These are phyloP conservation scores for Drosophila pachea DNA, from an alignment of 1,140 invertebrate species.

Conservation along the genomic window DNA sequence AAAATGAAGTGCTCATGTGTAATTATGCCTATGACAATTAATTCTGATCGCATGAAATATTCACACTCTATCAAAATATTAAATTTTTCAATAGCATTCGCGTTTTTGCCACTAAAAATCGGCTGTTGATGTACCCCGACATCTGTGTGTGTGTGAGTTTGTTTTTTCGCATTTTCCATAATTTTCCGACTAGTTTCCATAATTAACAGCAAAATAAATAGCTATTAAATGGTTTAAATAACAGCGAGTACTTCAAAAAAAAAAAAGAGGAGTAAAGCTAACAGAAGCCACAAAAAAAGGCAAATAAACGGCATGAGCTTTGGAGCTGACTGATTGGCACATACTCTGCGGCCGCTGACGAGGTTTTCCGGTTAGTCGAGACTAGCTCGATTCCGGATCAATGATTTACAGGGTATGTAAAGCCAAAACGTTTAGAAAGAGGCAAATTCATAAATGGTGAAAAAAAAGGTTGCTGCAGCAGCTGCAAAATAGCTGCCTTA, in stretches of 20 bases:
- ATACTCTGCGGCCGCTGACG: neutral
- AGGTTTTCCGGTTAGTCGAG: neutral
- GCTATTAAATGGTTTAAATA: slow-evolving; percentile 70
- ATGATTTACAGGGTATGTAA: slow-evolving; percentile 3
- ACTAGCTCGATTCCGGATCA: neutral
- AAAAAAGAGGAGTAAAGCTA: slow-evolving; percentile 34
- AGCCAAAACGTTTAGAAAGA: slow-evolving; percentile 34
- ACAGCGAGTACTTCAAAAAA: slow-evolving; percentile 48
- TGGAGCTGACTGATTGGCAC: neutral
- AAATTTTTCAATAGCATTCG: slow-evolving; percentile 39
- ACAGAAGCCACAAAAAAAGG: slow-evolving; percentile 26
- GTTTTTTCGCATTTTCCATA: neutral
- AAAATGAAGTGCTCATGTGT: slow-evolving; percentile 16
- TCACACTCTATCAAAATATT: slow-evolving; percentile 23
- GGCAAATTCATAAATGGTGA: slow-evolving; percentile 22
- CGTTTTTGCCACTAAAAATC: slow-evolving; percentile 4
- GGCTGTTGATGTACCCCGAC: slow-evolving; percentile 21
- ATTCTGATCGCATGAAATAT: slow-evolving; percentile 65
- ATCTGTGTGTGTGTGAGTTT: slow-evolving; percentile 20
- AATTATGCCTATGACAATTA: slow-evolving; percentile 53
- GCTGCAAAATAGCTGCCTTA: slow-evolving; percentile 17
- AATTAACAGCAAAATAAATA: slow-evolving; percentile 68
- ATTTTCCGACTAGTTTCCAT: slow-evolving; percentile 17
- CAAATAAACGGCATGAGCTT: slow-evolving; percentile 12
- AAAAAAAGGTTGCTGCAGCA: slow-evolving; percentile 10